Percentiles rank a stretch among this genome's conserved stretches.
Conservation (phyloP, 2,113 vertebrate species). For the Cepphus grylle region DNA sequence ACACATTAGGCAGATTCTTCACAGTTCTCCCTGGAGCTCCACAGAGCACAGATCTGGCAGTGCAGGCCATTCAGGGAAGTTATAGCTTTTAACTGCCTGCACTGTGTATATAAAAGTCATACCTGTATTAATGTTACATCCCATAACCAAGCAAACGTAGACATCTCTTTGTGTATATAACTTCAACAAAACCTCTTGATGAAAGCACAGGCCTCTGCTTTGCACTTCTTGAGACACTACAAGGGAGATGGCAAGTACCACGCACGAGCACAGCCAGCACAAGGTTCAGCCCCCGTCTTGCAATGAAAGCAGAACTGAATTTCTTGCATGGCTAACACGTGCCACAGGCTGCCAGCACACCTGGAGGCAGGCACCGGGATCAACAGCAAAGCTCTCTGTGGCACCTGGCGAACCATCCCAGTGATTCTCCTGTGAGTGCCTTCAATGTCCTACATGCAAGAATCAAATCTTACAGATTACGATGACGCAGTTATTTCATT, state of each 20-base stretch:
- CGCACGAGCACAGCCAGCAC: rapidly evolving
- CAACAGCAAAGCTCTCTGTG: not conserved
- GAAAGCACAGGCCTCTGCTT: not conserved
- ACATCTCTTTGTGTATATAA: not conserved
- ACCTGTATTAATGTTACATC: not conserved
- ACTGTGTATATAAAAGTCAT: not conserved
- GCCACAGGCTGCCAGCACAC: not conserved
- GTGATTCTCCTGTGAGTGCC: not conserved
- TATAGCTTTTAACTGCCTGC: not conserved
- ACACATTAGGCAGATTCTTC: not conserved
- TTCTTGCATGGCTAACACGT: not conserved
- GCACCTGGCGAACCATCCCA: not conserved
- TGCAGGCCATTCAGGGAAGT: not conserved
- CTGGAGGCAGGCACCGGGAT: not conserved
- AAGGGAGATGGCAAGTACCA: not conserved
- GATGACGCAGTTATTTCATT: not conserved
- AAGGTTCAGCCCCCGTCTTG: not conserved
- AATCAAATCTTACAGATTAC: not conserved
- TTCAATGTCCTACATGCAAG: not conserved
- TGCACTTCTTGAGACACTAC: not conserved
- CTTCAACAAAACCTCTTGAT: not conserved
- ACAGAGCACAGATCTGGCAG: not conserved
- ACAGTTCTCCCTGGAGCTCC: not conserved
- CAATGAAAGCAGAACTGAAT: not conserved
- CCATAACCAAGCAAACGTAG: not conserved